Conservation (phyloP, 2,888 invertebrate genomes). For the Aphidius colemani region DNA sequence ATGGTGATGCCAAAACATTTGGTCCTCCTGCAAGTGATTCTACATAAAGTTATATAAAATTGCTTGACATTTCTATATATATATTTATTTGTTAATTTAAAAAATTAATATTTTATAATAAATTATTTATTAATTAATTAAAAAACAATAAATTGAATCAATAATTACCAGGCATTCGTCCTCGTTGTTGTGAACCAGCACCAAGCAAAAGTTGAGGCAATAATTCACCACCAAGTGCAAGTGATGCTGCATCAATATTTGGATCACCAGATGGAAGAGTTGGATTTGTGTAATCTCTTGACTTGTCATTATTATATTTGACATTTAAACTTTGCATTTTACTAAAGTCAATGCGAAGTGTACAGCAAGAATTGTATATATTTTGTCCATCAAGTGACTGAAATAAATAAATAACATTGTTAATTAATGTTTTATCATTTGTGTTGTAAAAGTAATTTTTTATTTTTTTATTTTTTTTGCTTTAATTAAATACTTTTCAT, state of each 20-base stretch:
- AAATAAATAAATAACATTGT: constrained; percentile 31
- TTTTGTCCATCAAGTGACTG: constrained; percentile 97
- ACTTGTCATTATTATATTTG: constrained; percentile 99
- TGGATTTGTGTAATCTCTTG: constrained; percentile 98
- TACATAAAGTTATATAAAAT: constrained; percentile 58
- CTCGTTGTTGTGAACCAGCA: constrained; percentile 56
- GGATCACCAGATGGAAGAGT: constrained; percentile 93
- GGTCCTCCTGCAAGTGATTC: constrained; percentile 79
- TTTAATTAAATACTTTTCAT: background rate
- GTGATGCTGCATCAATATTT: constrained; percentile 68
- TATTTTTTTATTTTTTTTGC: too few relatives aligned
- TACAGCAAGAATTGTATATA: constrained; percentile 99
- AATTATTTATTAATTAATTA: constrained; percentile 17
- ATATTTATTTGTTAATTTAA: constrained; percentile 20
- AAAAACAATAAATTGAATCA: constrained; percentile 28
- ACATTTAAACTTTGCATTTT: constrained; percentile 98
- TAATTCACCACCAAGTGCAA: constrained; percentile 71
- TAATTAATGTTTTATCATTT: background rate
- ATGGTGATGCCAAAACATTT: constrained; percentile 85
- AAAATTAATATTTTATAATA: constrained; percentile 6
- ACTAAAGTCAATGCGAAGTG: constrained; percentile 97
- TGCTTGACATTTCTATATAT: constrained; percentile 29
- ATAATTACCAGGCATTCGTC: constrained; percentile 56
- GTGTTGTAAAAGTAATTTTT: too few relatives aligned
- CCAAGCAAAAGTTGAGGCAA: constrained; percentile 64